A percentile compares a stretch with the other conserved stretches of the same genome.
Evolutionary conservation across 2,888 invertebrate genomes (phyloP).

Genomic region (Brachyopa scutellaris): DNA sequence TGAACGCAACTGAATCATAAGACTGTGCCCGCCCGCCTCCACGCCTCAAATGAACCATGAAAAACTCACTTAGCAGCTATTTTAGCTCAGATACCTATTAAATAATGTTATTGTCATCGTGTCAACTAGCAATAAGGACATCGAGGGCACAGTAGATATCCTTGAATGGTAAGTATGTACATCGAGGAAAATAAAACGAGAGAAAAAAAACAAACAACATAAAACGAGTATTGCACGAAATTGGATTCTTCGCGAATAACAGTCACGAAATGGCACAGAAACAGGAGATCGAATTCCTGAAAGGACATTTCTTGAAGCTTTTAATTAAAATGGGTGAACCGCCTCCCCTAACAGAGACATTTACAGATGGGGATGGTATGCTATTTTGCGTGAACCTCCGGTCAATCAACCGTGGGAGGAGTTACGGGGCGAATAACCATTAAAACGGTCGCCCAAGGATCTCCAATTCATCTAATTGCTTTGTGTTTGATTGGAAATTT

Average conservation of each 20-base stretch:
- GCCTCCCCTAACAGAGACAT: slow-evolving; percentile 55
- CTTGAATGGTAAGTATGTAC: slow-evolving; percentile 52
- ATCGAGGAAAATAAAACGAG: slow-evolving; percentile 9
- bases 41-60: slow-evolving; percentile 60
- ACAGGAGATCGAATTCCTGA: slow-evolving; percentile 46
- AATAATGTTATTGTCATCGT: slow-evolving; percentile 72
- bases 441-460: slow-evolving; percentile 30
- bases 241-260: slow-evolving; percentile 62
- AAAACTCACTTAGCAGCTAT: slow-evolving; percentile 69
- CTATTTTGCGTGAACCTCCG: slow-evolving; percentile 49
- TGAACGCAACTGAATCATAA: slow-evolving; percentile 27
- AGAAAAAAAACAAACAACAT: slow-evolving; percentile 15
- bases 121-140: slow-evolving; percentile 69
- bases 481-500: slow-evolving; percentile 60
- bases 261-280: slow-evolving; percentile 67
- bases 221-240: slow-evolving; percentile 58
- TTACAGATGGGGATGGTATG: slow-evolving; percentile 24
- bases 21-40: not conserved
- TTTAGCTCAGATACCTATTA: slow-evolving; percentile 62
- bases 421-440: slow-evolving; percentile 13
- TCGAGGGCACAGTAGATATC: slow-evolving; percentile 63
- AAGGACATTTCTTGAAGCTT: slow-evolving; percentile 63
- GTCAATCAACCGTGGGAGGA: slow-evolving; percentile 26
- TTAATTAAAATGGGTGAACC: slow-evolving; percentile 58
- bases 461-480: slow-evolving; percentile 58